phyloP scores from a whole-genome alignment of 2,797 vertebrate genomes.

The Petrocephalus schoutedeni region DNA sequence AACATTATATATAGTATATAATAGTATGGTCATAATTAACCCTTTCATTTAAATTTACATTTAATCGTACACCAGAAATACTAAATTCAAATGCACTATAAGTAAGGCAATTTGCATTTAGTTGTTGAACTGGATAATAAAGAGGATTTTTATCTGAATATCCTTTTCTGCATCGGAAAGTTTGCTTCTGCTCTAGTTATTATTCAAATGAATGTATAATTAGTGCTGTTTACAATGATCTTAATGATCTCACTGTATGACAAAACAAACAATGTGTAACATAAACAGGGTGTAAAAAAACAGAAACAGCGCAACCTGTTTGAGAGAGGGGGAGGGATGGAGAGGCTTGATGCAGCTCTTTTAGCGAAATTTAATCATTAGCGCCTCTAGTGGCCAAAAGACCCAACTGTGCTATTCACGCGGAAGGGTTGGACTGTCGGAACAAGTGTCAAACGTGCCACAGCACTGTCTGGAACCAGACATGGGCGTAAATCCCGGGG shows the following conservation, averaged over 20 bases:
- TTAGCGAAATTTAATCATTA: constrained; percentile 41
- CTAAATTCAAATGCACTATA: neutral
- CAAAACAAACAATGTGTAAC: constrained; percentile 26
- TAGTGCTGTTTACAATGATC: constrained; percentile 26
- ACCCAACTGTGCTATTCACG: constrained; percentile 25
- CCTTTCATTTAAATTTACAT: constrained; percentile 9
- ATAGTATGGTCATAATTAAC: neutral
- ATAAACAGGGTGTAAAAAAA: constrained; percentile 21
- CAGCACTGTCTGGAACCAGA: neutral
- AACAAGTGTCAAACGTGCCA: neutral
- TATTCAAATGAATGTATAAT: constrained; percentile 28
- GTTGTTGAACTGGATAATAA: neutral
- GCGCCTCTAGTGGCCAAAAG: constrained; percentile 57
- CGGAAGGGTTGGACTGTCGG: neutral
- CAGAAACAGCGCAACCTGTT: constrained; percentile 25
- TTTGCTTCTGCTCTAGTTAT: constrained; percentile 21
- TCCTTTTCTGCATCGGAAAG: constrained; percentile 6
- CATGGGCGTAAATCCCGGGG: no score
- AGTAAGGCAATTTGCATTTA: constrained; percentile 7
- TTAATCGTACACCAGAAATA: neutral
- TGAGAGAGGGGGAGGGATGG: neutral
- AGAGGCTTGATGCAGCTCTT: neutral
- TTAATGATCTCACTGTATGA: constrained; percentile 26
- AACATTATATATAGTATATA: neutral
- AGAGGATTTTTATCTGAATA: constrained; percentile 17